Conservation (phyloP, 2,113 vertebrate species). For the Trichechus manatus region DNA sequence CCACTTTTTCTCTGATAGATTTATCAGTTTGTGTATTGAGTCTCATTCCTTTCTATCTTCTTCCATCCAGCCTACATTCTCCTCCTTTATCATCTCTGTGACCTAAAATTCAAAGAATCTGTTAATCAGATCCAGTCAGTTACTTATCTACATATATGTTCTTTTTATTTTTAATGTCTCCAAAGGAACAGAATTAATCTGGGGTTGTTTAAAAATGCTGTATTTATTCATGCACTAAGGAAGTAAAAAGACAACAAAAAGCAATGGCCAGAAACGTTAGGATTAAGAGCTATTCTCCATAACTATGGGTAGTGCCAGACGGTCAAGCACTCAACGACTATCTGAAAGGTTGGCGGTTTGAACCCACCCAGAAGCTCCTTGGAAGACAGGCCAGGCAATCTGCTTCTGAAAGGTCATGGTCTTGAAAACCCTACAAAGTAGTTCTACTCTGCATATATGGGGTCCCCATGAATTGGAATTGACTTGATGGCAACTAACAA, state of each 20-base stretch:
- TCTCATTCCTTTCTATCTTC: background rate
- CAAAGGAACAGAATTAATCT: background rate
- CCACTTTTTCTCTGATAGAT: background rate
- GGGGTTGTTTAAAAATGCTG: background rate
- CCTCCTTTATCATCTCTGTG: background rate
- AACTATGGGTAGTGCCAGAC: background rate
- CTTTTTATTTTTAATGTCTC: constrained; percentile 36
- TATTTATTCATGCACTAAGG: background rate
- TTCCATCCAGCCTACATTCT: background rate
- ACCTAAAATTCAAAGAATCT: constrained; percentile 25
- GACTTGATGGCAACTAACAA: background rate
- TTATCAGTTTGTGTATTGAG: background rate
- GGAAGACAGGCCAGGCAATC: background rate
- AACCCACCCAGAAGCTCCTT: background rate
- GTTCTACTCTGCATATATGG: background rate
- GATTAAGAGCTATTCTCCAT: background rate
- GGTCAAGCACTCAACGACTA: background rate
- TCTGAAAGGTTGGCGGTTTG: background rate
- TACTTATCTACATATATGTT: background rate
- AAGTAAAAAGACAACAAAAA: background rate
- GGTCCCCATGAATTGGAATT: background rate
- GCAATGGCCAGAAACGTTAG: background rate
- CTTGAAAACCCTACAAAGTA: background rate
- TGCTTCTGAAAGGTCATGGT: too few relatives aligned
- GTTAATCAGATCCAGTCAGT: background rate